Base-by-base conservation (phyloP, 2,797 vertebrate genomes). In the Phalloptychus januarius region DNA sequence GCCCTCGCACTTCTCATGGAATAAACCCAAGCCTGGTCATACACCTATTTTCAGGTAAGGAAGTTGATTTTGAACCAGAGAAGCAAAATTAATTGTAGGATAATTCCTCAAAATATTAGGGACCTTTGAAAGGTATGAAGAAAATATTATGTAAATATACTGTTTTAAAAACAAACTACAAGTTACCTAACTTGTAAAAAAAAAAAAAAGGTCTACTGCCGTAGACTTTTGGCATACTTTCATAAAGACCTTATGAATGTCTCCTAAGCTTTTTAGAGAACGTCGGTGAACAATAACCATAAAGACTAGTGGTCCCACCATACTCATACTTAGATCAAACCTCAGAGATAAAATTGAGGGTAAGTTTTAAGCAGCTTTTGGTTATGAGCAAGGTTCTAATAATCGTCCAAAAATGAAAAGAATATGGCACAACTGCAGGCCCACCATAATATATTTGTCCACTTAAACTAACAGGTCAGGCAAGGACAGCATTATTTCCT, bases 1-100 rank as follows among this genome's bases (percentile, higher is more conserved):
- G 90, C 98, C 98, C 87, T 98, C 98, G 42, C 98, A 97, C 90
- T 99, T 99, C 95, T 97, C 97, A 48, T 99, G 98, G 98, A 99
- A 96, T 96, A 99, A 99, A 96, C 97, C 98, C 90, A 99, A 99
- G 91, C 98, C 98, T 81, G 98, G 98, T 83, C 98, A 99, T 78
- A 97, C 97, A 58, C 98, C 98, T 75, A 96, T 99, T 93, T 99
- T 99, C 96, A 98, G 98, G 98, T 99, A 96, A 95, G 94, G 91
- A 6, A 48, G 8, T 48, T 23, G 36, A 50, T 63, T 72, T 46
- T 54, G 12, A 61, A 3, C 0, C 0, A 4, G 33, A 50, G 12
- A 11, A 6, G 38, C 7, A n/a, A 33, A 71, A 54, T 70, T 25
- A 33, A 11, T 4, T 71, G 6, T 45, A 44, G 18, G 50, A 44